Evolutionary conservation across 2,113 vertebrate species (phyloP), one percentile per base, ranked within the genome.

Genomic region (Equus przewalskii): DNA sequence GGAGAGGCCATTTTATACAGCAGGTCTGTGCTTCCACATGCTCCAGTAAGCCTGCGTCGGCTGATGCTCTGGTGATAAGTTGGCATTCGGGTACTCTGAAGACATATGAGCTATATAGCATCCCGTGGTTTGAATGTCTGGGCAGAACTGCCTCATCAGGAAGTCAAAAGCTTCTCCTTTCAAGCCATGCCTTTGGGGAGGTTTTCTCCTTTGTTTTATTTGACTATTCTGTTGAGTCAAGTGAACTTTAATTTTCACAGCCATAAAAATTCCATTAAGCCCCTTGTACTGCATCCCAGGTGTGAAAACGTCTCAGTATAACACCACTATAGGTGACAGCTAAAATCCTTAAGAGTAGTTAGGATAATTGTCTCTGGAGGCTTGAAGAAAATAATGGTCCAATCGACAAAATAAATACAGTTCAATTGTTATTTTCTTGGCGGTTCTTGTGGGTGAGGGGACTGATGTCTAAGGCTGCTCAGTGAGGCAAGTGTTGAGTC

Each of bases 1-100:
- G 94, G 97, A 97, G 98, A 98, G 96, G 96, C 96, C 97, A 97
- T 95, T 94, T 92, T 94, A 97, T 97, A 93, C 83, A n/a, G 84
- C 44, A 78, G 76, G 82, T 64, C 79, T 97, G 93, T 97, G 86
- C 97, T 95, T 96, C 94, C 94, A 93, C 76, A 96, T 36, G 76
- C 69, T 78, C 76, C 88, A 75, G 73, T 44, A 46, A 93, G 97
- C 91, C 64, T 73, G 93, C 3, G 0, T 54, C 44, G 80, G 65
- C 79, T 81, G 97, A 97, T 98, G 87, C 75, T 36, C 64, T n/a
- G 70, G 91, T 1, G 97, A 97, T 98, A 97, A 95, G 93, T 95
- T 95, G 93, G 72, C 89, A 79, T 97, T 89, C 51, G 83, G 97
- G 86, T 28, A 36, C 95, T 97, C 51, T 80, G 1, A 87, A 89